Evolutionary conservation across 2,888 invertebrate species (phyloP), one percentile per base, ranked within the genome.

Genomic region (Hydrotaea cyrtoneurina): DNA sequence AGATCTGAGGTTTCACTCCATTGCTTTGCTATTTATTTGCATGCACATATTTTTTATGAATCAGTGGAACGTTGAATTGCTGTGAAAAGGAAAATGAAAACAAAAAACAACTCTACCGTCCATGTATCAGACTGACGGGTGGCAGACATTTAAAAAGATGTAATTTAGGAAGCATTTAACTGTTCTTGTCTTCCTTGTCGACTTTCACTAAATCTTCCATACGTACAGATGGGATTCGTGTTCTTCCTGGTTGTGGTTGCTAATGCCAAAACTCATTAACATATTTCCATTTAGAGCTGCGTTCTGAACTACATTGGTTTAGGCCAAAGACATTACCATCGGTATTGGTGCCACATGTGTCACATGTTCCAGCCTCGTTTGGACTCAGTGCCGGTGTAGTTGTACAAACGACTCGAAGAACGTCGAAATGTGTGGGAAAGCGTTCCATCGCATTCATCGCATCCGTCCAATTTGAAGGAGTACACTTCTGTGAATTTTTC

Each of bases 201-300:
- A 69, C 69, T 46, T 69, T 23, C 43, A 43, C 69, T 46, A 23
- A n/a, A 46, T 3, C 69, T 7, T 0, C 46, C 0, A 21, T 19
- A 13, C 13, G 43, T 21, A 21, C 69, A 43, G 69, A 43, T 43
- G 69, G 19, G 69, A 11, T 31, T 15, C 19, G 4, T 26, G 59
- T 8, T 5, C n/a, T 50, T 50, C 13, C n/a, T 15, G 50, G 50
- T 13, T 13, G n/a, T 57, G 31, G 64, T 23, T 72, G 77, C 73
- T 79, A 79, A 81, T 82, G 85, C 83, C 85, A 86, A 83, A 86
- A 85, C 86, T 86, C 86, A 86, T 86, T 86, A 86, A 86, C 86
- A 86, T 86, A 86, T 85, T 85, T 83, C 80, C 85, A 80, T 86
- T 82, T 85, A 79, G 82, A 82, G 85, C 79, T 85, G 82, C 85